Conservation (phyloP, 2,888 invertebrate genomes). For the Buathra laborator region DNA sequence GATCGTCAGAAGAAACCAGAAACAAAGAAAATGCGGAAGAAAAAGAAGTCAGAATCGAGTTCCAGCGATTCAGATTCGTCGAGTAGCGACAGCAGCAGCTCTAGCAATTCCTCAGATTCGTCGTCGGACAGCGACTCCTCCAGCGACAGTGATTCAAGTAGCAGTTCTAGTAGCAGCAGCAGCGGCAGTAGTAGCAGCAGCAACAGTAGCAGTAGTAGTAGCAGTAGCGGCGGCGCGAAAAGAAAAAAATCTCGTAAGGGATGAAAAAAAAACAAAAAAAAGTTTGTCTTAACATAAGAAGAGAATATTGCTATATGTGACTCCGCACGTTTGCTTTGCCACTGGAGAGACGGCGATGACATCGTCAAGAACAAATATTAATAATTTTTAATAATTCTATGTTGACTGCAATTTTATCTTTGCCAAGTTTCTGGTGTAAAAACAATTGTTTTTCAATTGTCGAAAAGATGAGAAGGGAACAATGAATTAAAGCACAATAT, state of each 20-base stretch:
- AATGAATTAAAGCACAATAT: neutral
- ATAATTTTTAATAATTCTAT: neutral
- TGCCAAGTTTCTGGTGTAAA: neutral
- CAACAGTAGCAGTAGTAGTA: constrained; percentile 47
- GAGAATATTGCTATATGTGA: neutral
- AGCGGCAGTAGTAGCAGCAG: constrained; percentile 65
- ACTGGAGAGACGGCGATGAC: neutral
- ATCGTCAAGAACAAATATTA: neutral
- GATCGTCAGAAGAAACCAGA: constrained; percentile 66
- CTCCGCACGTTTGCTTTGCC: neutral
- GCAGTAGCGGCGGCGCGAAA: constrained; percentile 36
- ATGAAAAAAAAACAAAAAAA: constrained; percentile 62
- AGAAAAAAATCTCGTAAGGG: constrained; percentile 58
- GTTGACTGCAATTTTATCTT: neutral
- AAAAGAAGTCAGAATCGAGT: constrained; percentile 71
- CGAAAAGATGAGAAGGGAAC: neutral
- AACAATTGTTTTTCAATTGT: neutral
- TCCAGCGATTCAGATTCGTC: constrained; percentile 76
- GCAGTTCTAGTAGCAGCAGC: constrained; percentile 69
- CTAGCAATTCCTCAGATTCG: constrained; percentile 72
- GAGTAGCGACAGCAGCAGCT: constrained; percentile 67
- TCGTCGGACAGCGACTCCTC: constrained; percentile 82
- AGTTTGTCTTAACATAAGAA: constrained; percentile 49
- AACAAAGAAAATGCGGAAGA: constrained; percentile 71
- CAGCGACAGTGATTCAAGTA: constrained; percentile 74